These are phyloP conservation scores for Quiscalus mexicanus DNA, from an alignment of 2,113 vertebrate species.

Conservation along the genomic window DNA sequence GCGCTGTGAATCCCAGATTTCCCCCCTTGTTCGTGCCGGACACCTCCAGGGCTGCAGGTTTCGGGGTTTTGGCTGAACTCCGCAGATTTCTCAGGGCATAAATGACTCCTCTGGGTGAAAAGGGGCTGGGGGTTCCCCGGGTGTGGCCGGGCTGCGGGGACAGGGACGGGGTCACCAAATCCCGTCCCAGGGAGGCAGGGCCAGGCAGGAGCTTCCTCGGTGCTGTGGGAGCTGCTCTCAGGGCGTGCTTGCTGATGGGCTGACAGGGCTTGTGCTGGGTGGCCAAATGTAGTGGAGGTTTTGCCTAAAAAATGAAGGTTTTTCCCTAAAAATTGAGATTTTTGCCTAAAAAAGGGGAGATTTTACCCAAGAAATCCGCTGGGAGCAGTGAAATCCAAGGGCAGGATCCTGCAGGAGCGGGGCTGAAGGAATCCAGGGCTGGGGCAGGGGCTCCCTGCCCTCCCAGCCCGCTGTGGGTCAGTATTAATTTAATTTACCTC, in stretches of 20 bases:
- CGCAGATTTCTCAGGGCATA: not conserved
- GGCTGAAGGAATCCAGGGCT: rapidly evolving
- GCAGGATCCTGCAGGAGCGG: rapidly evolving
- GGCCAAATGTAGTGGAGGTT: not conserved
- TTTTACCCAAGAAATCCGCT: not conserved
- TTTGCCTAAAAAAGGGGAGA: not conserved
- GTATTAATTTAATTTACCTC: not conserved
- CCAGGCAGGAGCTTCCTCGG: not conserved
- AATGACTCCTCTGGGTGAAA: not conserved
- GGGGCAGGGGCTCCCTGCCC: not conserved
- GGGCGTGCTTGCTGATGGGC: rapidly evolving
- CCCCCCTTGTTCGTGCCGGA: rapidly evolving
- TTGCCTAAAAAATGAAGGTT: not conserved
- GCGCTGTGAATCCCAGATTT: not conserved
- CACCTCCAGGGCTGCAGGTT: rapidly evolving
- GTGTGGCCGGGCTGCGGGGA: not conserved
- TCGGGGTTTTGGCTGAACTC: rapidly evolving
- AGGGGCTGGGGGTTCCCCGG: not conserved
- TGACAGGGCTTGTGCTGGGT: rapidly evolving
- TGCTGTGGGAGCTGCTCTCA: rapidly evolving
- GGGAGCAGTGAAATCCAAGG: not conserved
- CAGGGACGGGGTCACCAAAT: not conserved
- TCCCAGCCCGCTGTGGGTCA: rapidly evolving
- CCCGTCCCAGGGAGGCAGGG: not conserved
- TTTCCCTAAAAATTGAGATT: not conserved